phyloP scores from a whole-genome alignment of 2,888 invertebrate species.

The Protonemura montana region DNA sequence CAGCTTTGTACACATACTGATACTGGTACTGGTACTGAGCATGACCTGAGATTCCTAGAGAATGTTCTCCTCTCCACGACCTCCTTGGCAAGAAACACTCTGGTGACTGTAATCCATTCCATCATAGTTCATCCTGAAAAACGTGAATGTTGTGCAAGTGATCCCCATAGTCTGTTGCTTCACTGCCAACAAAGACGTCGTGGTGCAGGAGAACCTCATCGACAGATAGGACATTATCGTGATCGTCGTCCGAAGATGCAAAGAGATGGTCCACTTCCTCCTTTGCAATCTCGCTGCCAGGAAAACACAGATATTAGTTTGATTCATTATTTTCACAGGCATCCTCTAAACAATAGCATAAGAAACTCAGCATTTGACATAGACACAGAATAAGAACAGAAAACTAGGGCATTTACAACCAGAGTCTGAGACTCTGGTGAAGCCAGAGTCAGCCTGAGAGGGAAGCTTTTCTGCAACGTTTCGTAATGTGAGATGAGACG shows the following conservation, averaged over 20 bases:
- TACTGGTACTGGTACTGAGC: not conserved
- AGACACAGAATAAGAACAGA: too few species aligned
- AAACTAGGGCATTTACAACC: too few species aligned
- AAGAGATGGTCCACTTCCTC: slow-evolving; percentile 93
- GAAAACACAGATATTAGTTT: not conserved
- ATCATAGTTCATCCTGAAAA: slow-evolving; percentile 81
- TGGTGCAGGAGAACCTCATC: slow-evolving; percentile 85
- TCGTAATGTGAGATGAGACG: too few species aligned
- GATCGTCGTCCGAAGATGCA: slow-evolving; percentile 84
- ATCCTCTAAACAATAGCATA: too few species aligned
- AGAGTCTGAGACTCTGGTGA: too few species aligned
- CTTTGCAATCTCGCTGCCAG: slow-evolving; percentile 78
- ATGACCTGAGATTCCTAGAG: not conserved
- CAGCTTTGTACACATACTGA: not conserved
- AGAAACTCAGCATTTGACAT: too few species aligned
- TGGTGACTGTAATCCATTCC: not conserved
- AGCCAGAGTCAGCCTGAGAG: too few species aligned
- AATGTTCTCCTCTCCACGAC: not conserved
- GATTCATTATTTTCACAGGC: not conserved
- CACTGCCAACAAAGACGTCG: slow-evolving; percentile 90
- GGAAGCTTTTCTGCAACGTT: too few species aligned
- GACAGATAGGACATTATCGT: slow-evolving; percentile 79
- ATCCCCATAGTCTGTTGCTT: slow-evolving; percentile 88
- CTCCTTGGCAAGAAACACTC: not conserved
- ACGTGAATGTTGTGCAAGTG: slow-evolving; percentile 81